Conservation (phyloP, 2,888 invertebrate genomes). For the Orchesella flavescens region DNA sequence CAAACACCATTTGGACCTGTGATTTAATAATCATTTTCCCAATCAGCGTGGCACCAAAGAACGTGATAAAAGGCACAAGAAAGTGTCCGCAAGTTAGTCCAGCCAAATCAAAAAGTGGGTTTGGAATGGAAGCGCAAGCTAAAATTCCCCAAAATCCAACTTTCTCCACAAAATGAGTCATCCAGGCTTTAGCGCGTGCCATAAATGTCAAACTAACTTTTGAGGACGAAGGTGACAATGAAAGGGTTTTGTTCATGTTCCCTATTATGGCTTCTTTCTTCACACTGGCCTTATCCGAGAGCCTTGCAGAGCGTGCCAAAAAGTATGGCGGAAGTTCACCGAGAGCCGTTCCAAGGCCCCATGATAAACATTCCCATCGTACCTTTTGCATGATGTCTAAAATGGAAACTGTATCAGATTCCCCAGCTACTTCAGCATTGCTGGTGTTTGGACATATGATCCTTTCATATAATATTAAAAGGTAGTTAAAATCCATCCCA, state of each 20-base stretch:
- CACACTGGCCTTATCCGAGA: conserved; percentile 82
- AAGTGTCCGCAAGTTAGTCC: conserved; percentile 99
- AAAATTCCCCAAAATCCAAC: conserved; percentile 98
- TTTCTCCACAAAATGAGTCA: conserved; percentile 91
- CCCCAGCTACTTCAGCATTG: conserved; percentile 73
- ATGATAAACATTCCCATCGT: conserved; percentile 95
- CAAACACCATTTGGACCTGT: conserved; percentile 97
- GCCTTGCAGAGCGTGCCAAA: conserved; percentile 95
- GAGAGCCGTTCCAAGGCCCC: conserved; percentile 98
- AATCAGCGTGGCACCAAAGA: conserved; percentile 98
- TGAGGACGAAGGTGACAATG: too few relatives aligned
- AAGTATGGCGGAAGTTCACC: conserved; percentile 99
- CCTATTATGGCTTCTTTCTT: too few relatives aligned
- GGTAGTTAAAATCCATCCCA: too few relatives aligned
- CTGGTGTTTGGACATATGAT: conserved; percentile 11
- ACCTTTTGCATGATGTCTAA: conserved; percentile 80
- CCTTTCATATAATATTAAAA: too few relatives aligned
- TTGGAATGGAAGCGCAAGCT: conserved; percentile 97
- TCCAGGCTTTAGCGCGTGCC: conserved; percentile 86
- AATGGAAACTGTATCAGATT: conserved; percentile 80
- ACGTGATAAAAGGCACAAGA: conserved; percentile 99
- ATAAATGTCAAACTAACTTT: too few relatives aligned
- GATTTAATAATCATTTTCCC: conserved; percentile 98
- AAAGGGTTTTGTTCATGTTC: too few relatives aligned
- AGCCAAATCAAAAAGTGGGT: conserved; percentile 98